These are phyloP conservation scores for Rhagoletis pomonella DNA, from an alignment of 1,140 invertebrate species.

Conservation along the genomic window DNA sequence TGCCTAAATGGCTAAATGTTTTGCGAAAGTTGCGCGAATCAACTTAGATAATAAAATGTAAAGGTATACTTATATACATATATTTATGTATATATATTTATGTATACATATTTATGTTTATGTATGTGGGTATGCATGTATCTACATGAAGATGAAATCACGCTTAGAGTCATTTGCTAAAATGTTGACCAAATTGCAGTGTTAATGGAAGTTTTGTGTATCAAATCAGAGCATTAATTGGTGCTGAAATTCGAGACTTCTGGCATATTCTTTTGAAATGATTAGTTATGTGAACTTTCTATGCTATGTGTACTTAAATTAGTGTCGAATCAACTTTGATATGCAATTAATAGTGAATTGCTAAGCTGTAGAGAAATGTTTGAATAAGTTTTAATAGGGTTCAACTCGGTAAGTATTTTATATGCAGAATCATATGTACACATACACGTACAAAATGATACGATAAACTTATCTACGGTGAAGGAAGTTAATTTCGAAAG, in stretches of 20 bases:
- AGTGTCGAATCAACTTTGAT: background rate
- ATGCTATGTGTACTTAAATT: background rate
- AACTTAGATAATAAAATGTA: too few species aligned
- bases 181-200: background rate
- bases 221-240: background rate
- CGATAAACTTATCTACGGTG: too few species aligned
- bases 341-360: background rate
- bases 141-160: background rate
- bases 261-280: background rate
- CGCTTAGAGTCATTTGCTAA: background rate
- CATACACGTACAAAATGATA: too few species aligned
- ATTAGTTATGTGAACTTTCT: background rate
- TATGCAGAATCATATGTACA: too few species aligned
- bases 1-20: background rate
- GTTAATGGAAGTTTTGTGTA: background rate
- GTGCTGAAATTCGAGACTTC: background rate
- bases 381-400: background rate
- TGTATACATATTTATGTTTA: too few species aligned
- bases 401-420: background rate
- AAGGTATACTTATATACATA: background rate
- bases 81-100: too few species aligned
- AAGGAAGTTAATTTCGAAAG: too few species aligned
- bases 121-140: too few species aligned
- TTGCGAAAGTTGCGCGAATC: slow-evolving; percentile 7
- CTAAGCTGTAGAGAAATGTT: background rate